Evolutionary conservation across 2,113 vertebrate species (phyloP).

Genomic region (Rana temporaria): DNA sequence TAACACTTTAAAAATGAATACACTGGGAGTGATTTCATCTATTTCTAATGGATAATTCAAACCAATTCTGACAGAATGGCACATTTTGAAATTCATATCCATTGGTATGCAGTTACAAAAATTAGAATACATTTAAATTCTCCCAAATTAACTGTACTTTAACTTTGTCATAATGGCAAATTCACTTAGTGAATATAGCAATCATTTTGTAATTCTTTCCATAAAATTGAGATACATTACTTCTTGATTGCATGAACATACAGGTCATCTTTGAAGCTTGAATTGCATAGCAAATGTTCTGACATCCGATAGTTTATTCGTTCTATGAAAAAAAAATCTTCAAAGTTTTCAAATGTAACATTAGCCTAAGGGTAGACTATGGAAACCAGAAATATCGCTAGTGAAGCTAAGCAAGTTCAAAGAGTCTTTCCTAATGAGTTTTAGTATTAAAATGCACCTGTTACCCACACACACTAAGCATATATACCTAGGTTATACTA

Average conservation of each 20-base stretch:
- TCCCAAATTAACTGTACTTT: conserved; percentile 2
- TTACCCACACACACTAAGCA: too few relatives aligned
- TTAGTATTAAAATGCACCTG: too few relatives aligned
- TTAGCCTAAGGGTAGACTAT: too few relatives aligned
- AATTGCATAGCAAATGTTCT: background rate
- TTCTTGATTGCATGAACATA: conserved; percentile 12
- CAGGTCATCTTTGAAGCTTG: conserved; percentile 4
- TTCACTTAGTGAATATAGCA: conserved; percentile 29
- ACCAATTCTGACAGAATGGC: conserved; percentile 22
- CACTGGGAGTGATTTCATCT: background rate
- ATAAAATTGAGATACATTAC: conserved; percentile 18
- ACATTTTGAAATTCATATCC: conserved; percentile 19
- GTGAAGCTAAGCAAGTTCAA: too few relatives aligned
- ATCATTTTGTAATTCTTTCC: conserved; percentile 26
- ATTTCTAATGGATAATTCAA: background rate
- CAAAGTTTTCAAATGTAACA: background rate
- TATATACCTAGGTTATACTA: too few relatives aligned
- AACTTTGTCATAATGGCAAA: conserved; percentile 31
- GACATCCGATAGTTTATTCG: background rate
- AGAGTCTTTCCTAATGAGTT: too few relatives aligned
- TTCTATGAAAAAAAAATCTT: background rate
- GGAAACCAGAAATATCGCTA: too few relatives aligned
- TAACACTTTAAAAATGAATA: background rate
- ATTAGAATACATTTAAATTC: conserved; percentile 25
- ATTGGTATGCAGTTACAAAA: background rate